Conservation (phyloP, 1,140 invertebrate genomes). For the Ridgeia piscesae region DNA sequence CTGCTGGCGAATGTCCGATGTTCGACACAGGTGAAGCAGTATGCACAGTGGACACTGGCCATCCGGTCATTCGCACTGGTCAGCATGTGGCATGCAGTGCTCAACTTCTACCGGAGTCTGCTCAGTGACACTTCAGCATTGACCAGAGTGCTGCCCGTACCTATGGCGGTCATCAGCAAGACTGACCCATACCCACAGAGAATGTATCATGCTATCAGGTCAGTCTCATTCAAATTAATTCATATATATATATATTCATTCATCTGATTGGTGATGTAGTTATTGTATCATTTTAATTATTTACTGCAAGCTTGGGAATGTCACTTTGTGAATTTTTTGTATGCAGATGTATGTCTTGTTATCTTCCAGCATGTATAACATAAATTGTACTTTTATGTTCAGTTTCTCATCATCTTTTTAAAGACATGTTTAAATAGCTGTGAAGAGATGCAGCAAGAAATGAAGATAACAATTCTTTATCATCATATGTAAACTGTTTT, state of each 20-base stretch:
- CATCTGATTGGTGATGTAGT: background rate
- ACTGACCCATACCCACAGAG: conserved; percentile 37
- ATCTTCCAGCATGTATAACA: background rate
- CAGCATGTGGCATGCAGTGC: conserved; percentile 51
- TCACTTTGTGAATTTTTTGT: background rate
- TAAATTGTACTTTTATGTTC: too few species aligned
- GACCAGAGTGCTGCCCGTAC: background rate
- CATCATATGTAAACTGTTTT: too few species aligned
- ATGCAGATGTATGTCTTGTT: background rate
- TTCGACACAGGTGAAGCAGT: conserved; percentile 52
- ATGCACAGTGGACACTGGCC: conserved; percentile 53
- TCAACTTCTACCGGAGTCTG: conserved; percentile 50
- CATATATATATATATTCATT: background rate
- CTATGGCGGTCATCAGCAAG: conserved; percentile 13
- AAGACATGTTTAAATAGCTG: too few species aligned
- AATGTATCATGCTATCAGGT: conserved; percentile 47
- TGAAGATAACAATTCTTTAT: too few species aligned
- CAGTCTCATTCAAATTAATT: background rate
- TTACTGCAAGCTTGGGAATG: background rate
- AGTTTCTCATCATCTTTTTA: too few species aligned
- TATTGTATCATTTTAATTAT: background rate
- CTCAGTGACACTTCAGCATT: background rate
- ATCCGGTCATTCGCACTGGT: conserved; percentile 53
- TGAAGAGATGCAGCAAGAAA: too few species aligned
- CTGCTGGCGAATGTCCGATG: conserved; percentile 54